These are phyloP conservation scores for Ictalurus furcatus DNA, from an alignment of 2,113 vertebrate genomes.

Conservation along the genomic window DNA sequence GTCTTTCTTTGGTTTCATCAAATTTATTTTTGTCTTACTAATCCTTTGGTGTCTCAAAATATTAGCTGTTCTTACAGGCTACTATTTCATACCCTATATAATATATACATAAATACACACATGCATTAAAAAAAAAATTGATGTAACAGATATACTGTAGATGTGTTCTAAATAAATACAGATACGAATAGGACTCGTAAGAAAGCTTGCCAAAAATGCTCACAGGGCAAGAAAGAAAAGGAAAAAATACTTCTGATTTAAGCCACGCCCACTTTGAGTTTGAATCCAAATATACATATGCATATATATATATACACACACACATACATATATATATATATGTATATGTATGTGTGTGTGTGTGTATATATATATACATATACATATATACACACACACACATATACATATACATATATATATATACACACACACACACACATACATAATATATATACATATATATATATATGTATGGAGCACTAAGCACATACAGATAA, in stretches of 20 bases:
- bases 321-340: too few relatives aligned
- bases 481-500: not conserved
- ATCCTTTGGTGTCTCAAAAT: not conserved
- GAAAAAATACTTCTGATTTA: not conserved
- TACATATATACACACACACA: too few relatives aligned
- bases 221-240: not conserved
- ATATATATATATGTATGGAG: too few relatives aligned
- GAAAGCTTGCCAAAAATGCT: not conserved
- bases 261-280: not conserved
- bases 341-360: too few relatives aligned
- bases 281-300: too few relatives aligned
- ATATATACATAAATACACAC: not conserved
- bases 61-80: not conserved
- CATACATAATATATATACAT: too few relatives aligned
- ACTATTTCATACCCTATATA: not conserved
- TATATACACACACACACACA: too few relatives aligned
- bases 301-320: too few relatives aligned
- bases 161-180: not conserved
- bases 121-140: not conserved
- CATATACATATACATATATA: too few relatives aligned
- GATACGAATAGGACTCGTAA: not conserved
- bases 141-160: not conserved
- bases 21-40: not conserved
- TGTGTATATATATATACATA: too few relatives aligned
- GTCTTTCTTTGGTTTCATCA: not conserved